Conservation (phyloP, 2,888 invertebrate species). For the Linnaemya vulpina region DNA sequence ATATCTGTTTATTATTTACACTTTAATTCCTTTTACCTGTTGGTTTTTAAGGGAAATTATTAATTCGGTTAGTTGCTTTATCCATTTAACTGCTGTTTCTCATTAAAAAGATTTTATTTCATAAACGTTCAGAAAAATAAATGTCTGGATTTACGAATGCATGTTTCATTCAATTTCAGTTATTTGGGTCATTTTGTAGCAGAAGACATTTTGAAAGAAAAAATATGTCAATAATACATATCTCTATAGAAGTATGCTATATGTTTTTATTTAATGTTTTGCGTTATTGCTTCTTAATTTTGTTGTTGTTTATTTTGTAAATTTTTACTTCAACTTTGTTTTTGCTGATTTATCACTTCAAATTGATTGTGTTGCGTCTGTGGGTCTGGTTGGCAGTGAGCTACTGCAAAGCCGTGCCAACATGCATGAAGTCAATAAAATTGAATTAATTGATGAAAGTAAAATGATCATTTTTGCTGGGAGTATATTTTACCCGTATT, state of each 20-base stretch:
- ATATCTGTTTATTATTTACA: no score
- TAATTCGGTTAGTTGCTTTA: slow-evolving; percentile 48
- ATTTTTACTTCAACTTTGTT: slow-evolving; percentile 20
- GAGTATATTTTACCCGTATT: background rate
- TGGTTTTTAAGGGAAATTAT: slow-evolving; percentile 25
- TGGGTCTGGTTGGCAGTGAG: background rate
- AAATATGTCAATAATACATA: no score
- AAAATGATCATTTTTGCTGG: slow-evolving; percentile 22
- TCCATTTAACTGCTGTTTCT: background rate
- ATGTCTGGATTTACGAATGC: slow-evolving; percentile 28
- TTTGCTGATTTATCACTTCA: slow-evolving; percentile 61
- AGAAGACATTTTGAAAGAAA: slow-evolving; percentile 42
- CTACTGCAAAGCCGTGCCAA: slow-evolving; percentile 29
- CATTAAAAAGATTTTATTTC: slow-evolving; percentile 43
- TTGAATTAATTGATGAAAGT: slow-evolving; percentile 61
- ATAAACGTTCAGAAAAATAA: background rate
- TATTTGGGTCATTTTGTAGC: slow-evolving; percentile 66
- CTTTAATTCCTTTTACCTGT: slow-evolving; percentile 1
- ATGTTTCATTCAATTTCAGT: slow-evolving; percentile 36
- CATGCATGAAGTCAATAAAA: slow-evolving; percentile 55
- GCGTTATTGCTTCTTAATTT: no score
- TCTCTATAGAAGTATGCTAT: no score
- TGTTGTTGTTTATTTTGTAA: slow-evolving; percentile 23
- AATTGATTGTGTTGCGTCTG: slow-evolving; percentile 49
- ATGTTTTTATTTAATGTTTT: slow-evolving; percentile 52